Base-by-base conservation (phyloP, 2,888 invertebrate genomes). In the Eristalis tenax region DNA sequence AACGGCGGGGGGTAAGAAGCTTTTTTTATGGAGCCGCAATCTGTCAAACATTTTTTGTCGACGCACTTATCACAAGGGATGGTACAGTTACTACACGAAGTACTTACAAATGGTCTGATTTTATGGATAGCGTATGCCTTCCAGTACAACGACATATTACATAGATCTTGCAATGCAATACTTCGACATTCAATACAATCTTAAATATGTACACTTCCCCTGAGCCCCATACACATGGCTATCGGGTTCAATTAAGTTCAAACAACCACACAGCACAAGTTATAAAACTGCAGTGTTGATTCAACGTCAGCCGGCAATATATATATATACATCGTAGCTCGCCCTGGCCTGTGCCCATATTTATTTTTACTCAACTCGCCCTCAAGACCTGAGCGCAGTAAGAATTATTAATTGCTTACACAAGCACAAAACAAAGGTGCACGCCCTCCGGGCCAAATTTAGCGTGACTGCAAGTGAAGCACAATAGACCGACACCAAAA, bases 321-420 rank as follows among this genome's bases (percentile, higher is more conserved):
- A 50, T 18, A 50, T n/a, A 18, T 50, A 50, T 50, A 50, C 8
- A 50, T n/a, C 50, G 8, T n/a, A 50, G 18, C 50, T 50, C 50
- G 50, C 8, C 32, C 26, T 11, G 15, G 43, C 61, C 63, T 23
- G 15, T 77, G 61, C 35, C 69, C 61, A 63, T 63, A 56, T 56
- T 63, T 63, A 13, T 35, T 50, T 50, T 77, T n/a, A 63, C n/a
- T 32, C n/a, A 50, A 18, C 43, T 50, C 10, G 2, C 32, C 23
- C 61, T 18, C 61, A 11, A 28, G 18, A 63, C 11, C 35, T 56
- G 63, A 50, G n/a, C 69, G 56, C 64, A 63, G 40, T 40, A 43
- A 61, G 56, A 81, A 75, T 75, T 81, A 81, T 81, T 69, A 81
- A 81, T 69, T 75, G 74, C 73, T 74, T 56, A 63, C 68, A 56